phyloP scores from a whole-genome alignment of 2,888 invertebrate genomes.

The Eueremaeus valkanovi region DNA sequence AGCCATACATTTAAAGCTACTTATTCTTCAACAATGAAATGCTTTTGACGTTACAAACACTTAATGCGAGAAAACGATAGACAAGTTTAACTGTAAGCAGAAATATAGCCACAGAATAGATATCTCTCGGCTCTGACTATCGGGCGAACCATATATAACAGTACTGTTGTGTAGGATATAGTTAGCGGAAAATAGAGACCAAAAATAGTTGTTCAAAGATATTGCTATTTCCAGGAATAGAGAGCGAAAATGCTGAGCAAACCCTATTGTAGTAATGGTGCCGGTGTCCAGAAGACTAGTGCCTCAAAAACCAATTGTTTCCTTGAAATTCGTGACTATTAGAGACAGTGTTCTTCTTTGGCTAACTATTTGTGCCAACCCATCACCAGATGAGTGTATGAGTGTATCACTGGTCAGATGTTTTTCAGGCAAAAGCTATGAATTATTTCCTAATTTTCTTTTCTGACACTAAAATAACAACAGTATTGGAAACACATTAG shows the following conservation, averaged over 20 bases:
- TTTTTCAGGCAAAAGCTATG: not conserved
- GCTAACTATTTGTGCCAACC: not conserved
- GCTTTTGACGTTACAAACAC: slow-evolving; percentile 15
- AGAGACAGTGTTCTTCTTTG: not conserved
- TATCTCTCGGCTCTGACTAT: not conserved
- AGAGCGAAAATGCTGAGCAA: not conserved
- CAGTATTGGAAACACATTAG: no score
- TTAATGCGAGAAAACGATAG: not conserved
- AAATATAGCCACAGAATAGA: not conserved
- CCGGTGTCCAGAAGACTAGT: not conserved
- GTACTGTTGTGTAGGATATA: not conserved
- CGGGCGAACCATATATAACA: not conserved
- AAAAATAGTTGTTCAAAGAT: not conserved
- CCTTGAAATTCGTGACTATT: not conserved
- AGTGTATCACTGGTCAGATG: no score
- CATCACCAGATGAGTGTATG: no score
- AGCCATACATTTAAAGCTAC: not conserved
- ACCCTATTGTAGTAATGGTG: not conserved
- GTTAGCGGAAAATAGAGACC: not conserved
- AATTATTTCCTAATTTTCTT: not conserved
- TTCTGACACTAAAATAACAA: not conserved
- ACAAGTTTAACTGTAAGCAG: no score
- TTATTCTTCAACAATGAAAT: slow-evolving; percentile 7
- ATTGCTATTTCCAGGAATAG: slow-evolving; percentile 5
- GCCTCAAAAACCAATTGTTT: not conserved